These are phyloP conservation scores for Heterodera schachtii DNA, from an alignment of 1,140 invertebrate species.

Conservation along the genomic window DNA sequence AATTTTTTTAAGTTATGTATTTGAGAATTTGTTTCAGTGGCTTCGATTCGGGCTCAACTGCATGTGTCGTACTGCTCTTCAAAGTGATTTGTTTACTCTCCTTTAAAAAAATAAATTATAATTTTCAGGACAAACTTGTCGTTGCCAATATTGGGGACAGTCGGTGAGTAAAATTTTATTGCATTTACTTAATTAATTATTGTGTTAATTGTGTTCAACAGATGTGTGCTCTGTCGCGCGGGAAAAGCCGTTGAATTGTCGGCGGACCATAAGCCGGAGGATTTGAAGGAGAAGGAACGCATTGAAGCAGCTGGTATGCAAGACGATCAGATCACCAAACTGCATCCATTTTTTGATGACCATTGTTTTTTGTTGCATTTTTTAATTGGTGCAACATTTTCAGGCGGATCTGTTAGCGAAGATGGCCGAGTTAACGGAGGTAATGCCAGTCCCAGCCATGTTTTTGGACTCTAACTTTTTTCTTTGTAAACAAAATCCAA, in stretches of 20 bases:
- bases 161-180: conserved; percentile 17
- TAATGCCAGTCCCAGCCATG: too few relatives aligned
- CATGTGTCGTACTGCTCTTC: conserved; percentile 30
- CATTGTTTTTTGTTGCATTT: not conserved
- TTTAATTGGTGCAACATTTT: not conserved
- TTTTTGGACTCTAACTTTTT: too few relatives aligned
- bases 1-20: not conserved
- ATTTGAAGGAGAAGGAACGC: conserved; percentile 29
- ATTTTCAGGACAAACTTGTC: conserved; percentile 24
- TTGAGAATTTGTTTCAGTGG: conserved; percentile 9
- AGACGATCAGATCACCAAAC: too few relatives aligned
- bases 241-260: conserved; percentile 35
- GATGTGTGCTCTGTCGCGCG: conserved; percentile 28
- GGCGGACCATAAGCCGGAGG: conserved; percentile 42
- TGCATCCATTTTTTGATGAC: too few relatives aligned
- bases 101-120: not conserved
- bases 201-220: not conserved
- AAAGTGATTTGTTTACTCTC: conserved; percentile 23
- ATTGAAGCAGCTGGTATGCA: conserved; percentile 32
- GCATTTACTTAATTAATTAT: not conserved
- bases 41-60: conserved; percentile 41
- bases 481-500: too few relatives aligned
- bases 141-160: conserved; percentile 39
- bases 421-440: conserved; percentile 45
- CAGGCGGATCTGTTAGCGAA: conserved; percentile 30